Percentiles rank a stretch among this genome's conserved stretches.
Conservation (phyloP, 2,113 vertebrate genomes). For the Triplophysa rosa region DNA sequence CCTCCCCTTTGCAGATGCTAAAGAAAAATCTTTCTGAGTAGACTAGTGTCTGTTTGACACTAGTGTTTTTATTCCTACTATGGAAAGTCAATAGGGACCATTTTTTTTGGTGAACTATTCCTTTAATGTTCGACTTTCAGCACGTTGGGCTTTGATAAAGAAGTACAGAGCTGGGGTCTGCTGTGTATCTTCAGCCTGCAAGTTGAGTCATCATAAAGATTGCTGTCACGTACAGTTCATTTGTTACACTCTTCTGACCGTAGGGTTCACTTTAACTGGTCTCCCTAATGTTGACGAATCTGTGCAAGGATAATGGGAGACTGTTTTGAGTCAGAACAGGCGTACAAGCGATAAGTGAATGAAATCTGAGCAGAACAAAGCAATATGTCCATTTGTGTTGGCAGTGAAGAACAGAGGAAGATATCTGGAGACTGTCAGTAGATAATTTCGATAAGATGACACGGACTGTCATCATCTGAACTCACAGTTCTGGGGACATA, state of each 20-base stretch:
- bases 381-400: conserved; percentile 6
- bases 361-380: conserved; percentile 17
- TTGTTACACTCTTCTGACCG: background rate
- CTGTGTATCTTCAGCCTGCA: background rate
- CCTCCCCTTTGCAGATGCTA: background rate
- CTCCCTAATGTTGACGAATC: conserved; percentile 26
- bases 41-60: background rate
- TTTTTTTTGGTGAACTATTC: too few species aligned
- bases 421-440: conserved; percentile 22
- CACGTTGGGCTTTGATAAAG: background rate
- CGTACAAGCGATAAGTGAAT: background rate
- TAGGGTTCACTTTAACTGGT: background rate
- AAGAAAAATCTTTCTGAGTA: background rate
- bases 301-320: background rate
- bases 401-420: background rate
- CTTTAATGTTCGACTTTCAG: background rate
- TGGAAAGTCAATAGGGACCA: too few species aligned
- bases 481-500: background rate
- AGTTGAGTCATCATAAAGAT: background rate
- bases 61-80: too few species aligned
- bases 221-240: background rate
- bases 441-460: background rate
- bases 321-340: background rate
- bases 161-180: background rate
- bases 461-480: background rate